Base-by-base conservation (phyloP, 2,888 invertebrate genomes). In the Pyrrhia umbra region DNA sequence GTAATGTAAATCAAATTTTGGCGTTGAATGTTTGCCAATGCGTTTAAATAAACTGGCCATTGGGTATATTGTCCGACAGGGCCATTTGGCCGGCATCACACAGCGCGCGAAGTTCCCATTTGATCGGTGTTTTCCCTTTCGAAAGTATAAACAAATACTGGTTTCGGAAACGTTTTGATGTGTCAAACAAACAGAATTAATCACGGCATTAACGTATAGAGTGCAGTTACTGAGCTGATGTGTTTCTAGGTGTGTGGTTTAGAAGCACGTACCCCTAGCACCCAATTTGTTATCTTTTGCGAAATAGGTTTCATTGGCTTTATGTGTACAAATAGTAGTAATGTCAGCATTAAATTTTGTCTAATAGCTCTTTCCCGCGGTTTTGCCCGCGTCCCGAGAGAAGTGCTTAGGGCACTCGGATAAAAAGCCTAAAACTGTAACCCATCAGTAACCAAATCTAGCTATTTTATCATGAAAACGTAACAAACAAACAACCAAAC, bases 1-100 rank as follows among this genome's bases (percentile, higher is more conserved):
- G 69, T 82, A 80, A 80, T 79, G 77, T 86, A 85, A 86, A 87
- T 84, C 82, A 83, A 79, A 82, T 73, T 83, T 81, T 77, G 77
- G 75, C 72, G 79, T 87, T 86, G 88, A 85, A 85, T 80, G 79
- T 61, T 68, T 86, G 88, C 88, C 88, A 88, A 86, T 82, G 75
- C 63, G 61, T 77, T 82, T 81, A 84, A 85, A 84, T 85, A 85
- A 83, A 81, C 78, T 74, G 56, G 58, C 58, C 60, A 77, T 71
- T 75, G 55, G 64, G 60, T 76, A 77, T 76, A 69, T 68, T 61
- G 68, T 66, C 62, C 68, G 59, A 68, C 57, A 61, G 57, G 68
- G 75, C 67, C 74, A 75, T 74, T 77, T 75, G 75, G 68, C 60
- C 27, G 66, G 60, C 60, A 73, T 79, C 75, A 73, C 43, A 74